These are phyloP conservation scores for Lophotis ruficrista DNA, from an alignment of 2,113 vertebrate genomes.

Conservation along the genomic window DNA sequence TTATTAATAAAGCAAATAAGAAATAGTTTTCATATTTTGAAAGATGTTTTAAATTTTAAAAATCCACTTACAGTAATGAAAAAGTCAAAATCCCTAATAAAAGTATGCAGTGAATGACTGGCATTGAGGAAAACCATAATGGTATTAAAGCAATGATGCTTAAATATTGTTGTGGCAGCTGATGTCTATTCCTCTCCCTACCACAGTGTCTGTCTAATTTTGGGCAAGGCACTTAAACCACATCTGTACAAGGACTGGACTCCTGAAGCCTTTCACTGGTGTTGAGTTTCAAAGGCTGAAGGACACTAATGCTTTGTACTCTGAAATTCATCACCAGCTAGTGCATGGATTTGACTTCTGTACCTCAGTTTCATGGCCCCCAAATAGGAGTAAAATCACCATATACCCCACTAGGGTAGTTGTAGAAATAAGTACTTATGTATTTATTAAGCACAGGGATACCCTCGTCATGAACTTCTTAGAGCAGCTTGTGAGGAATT, in stretches of 20 bases:
- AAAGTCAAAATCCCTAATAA: background rate
- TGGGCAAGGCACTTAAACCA: background rate
- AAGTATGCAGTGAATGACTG: background rate
- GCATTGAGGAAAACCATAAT: background rate
- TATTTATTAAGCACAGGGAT: background rate
- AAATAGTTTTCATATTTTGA: background rate
- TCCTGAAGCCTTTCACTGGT: fast-evolving
- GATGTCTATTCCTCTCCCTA: background rate
- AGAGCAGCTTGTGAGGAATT: background rate
- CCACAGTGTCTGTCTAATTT: background rate
- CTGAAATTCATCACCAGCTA: background rate
- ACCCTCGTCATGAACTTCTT: background rate
- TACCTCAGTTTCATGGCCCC: background rate
- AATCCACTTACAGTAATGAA: background rate
- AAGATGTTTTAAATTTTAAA: background rate
- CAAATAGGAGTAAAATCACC: background rate
- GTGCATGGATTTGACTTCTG: background rate
- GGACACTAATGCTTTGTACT: background rate
- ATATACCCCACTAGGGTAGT: background rate
- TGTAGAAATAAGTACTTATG: background rate
- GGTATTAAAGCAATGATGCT: background rate
- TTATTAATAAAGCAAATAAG: background rate
- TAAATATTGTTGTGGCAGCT: background rate
- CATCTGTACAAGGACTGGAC: background rate
- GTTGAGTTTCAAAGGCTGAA: background rate